Conservation (phyloP, 1,140 invertebrate species). For the Neodiprion lecontei region DNA sequence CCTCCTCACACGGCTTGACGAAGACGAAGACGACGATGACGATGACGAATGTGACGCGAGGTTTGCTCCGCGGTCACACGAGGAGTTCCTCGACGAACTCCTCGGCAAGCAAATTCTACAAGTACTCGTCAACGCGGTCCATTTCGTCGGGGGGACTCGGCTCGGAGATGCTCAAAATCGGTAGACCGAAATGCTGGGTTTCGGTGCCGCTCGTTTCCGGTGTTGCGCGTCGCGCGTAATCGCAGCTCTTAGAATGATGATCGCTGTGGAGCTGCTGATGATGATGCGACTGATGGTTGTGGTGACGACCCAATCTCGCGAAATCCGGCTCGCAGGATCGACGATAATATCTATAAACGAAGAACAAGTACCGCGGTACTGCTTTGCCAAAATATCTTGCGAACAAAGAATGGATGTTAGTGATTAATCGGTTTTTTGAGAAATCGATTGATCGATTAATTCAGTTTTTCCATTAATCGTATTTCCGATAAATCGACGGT, state of each 20-base stretch:
- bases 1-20: background rate
- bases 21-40: background rate
- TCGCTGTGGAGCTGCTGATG: slow-evolving; percentile 34
- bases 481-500: too few relatives aligned
- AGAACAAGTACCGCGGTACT: too few relatives aligned
- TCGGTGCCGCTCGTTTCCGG: slow-evolving; percentile 64
- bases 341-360: slow-evolving; percentile 38
- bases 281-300: slow-evolving; percentile 35
- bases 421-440: too few relatives aligned
- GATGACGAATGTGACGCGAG: background rate
- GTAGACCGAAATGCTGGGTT: slow-evolving; percentile 70
- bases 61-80: slow-evolving; percentile 40
- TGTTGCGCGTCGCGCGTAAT: slow-evolving; percentile 42
- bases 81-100: slow-evolving; percentile 58
- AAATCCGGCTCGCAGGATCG: slow-evolving; percentile 49
- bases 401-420: too few relatives aligned
- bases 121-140: slow-evolving; percentile 58
- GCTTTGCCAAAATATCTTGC: too few relatives aligned
- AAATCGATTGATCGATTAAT: too few relatives aligned
- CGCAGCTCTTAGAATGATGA: slow-evolving; percentile 50
- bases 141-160: slow-evolving; percentile 78
- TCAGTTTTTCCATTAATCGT: too few relatives aligned
- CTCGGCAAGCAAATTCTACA: slow-evolving; percentile 61
- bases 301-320: slow-evolving; percentile 31
- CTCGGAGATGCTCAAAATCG: slow-evolving; percentile 77